These are phyloP conservation scores for Emydura subglobosa DNA, from an alignment of 2,113 vertebrate species.

Conservation along the genomic window DNA sequence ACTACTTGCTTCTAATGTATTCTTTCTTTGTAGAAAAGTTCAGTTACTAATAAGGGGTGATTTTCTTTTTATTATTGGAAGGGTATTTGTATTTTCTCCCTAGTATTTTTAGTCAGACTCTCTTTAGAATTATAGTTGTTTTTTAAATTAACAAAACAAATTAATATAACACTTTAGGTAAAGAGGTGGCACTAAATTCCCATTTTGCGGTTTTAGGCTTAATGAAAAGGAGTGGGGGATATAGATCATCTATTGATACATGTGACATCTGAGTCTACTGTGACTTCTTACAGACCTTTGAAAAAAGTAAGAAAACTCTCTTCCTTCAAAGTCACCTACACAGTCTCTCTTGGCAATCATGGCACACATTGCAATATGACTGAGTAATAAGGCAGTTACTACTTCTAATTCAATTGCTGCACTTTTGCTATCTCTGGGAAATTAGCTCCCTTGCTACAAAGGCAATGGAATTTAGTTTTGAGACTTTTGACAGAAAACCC, in stretches of 20 bases:
- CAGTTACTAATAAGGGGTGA: too few species aligned
- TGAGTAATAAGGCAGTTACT: background rate
- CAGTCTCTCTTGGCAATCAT: background rate
- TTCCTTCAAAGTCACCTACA: background rate
- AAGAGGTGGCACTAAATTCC: background rate
- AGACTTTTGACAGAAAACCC: too few species aligned
- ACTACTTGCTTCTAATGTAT: background rate
- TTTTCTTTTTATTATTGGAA: too few species aligned
- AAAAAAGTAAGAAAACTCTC: background rate
- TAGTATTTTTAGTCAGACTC: too few species aligned
- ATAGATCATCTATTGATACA: background rate
- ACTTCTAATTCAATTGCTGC: background rate
- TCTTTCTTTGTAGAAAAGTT: too few species aligned
- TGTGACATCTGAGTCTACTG: background rate
- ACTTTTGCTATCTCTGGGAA: too few species aligned
- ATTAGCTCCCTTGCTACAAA: too few species aligned
- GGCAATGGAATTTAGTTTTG: too few species aligned
- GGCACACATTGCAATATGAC: background rate
- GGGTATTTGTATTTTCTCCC: too few species aligned
- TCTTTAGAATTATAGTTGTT: too few species aligned
- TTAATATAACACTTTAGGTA: background rate
- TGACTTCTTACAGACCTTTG: background rate
- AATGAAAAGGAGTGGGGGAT: background rate
- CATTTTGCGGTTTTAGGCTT: background rate
- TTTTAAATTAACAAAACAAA: background rate